Evolutionary conservation across 2,797 vertebrate species (phyloP).

Genomic region (Diglossa cyanea): DNA sequence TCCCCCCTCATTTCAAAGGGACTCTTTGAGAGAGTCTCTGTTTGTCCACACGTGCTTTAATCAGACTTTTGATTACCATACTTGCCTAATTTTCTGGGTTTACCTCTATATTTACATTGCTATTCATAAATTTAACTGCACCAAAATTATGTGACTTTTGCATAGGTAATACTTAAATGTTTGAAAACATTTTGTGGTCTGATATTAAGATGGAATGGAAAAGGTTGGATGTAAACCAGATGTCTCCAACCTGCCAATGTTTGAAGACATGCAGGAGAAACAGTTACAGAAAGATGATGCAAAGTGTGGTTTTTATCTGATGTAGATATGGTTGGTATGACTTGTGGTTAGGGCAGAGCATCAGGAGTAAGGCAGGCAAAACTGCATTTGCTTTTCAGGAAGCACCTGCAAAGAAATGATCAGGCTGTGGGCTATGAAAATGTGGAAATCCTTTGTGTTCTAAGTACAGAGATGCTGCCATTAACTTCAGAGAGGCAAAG

Average conservation of each 20-base stretch:
- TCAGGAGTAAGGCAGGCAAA: not conserved
- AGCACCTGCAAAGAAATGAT: not conserved
- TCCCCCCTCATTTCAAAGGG: not conserved
- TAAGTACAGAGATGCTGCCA: not conserved
- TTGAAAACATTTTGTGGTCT: not conserved
- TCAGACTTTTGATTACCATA: not conserved
- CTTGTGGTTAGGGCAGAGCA: not conserved
- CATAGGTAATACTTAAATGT: not conserved
- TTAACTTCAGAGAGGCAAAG: not conserved
- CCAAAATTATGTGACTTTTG: not conserved
- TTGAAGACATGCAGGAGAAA: not conserved
- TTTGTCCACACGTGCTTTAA: not conserved
- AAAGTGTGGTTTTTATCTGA: not conserved
- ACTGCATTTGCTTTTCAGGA: not conserved
- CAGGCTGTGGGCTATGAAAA: not conserved
- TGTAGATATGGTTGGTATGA: not conserved
- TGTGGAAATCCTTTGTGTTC: not conserved
- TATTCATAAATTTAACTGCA: not conserved
- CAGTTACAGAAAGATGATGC: not conserved
- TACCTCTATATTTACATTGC: not conserved
- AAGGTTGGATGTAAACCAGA: not conserved
- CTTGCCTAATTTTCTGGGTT: not conserved
- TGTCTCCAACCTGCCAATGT: not conserved
- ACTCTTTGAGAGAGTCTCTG: not conserved
- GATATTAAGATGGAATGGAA: not conserved